Conservation (phyloP, 2,797 vertebrate genomes). For the Podarcis lilfordi region DNA sequence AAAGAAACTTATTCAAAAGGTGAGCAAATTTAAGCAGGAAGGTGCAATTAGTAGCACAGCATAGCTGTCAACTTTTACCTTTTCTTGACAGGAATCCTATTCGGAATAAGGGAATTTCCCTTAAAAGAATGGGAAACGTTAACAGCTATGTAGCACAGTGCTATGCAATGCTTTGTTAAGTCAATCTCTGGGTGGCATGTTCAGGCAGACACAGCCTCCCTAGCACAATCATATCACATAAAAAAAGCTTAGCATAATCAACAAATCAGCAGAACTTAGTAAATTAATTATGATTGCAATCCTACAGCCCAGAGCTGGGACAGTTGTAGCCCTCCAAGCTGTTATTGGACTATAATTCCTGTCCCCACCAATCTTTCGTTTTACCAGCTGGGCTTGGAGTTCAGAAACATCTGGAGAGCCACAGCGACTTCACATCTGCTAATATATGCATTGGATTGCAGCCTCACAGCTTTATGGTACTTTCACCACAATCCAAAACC, state of each 20-base stretch:
- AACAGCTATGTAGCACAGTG: neutral
- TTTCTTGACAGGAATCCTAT: too few relatives aligned
- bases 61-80: too few relatives aligned
- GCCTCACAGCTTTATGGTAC: neutral
- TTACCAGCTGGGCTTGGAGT: too few relatives aligned
- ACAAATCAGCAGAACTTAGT: neutral
- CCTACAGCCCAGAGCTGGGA: too few relatives aligned
- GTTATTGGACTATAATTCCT: too few relatives aligned
- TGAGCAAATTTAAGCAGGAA: neutral
- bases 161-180: neutral
- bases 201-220: neutral
- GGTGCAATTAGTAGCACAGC: neutral
- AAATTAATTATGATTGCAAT: neutral
- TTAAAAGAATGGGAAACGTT: too few relatives aligned
- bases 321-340: too few relatives aligned
- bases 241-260: neutral
- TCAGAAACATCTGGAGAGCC: too few relatives aligned
- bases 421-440: too few relatives aligned
- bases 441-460: too few relatives aligned
- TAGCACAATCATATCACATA: neutral
- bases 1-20: fast-evolving
- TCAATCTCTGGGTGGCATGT: neutral
- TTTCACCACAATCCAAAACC: neutral
- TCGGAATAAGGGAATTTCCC: too few relatives aligned
- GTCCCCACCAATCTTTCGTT: too few relatives aligned